Percentiles rank a stretch among this genome's conserved stretches.
These are phyloP conservation scores for Sigmodon hispidus DNA, from an alignment of 2,113 vertebrate species.

Conservation along the genomic window DNA sequence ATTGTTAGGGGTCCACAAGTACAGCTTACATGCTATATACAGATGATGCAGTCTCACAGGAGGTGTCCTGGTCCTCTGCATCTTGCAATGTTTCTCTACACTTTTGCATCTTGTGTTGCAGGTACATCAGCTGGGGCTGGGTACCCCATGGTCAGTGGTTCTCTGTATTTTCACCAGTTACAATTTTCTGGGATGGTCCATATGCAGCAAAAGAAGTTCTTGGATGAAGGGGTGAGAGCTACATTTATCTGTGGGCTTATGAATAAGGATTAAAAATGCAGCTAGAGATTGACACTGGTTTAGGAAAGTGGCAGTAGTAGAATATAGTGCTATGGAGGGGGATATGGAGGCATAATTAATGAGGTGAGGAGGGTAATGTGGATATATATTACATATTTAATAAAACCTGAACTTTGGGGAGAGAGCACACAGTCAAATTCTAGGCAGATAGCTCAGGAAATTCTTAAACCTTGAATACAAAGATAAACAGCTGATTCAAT, in stretches of 20 bases:
- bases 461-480: too few relatives aligned
- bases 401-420: too few relatives aligned
- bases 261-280: background rate
- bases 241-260: background rate
- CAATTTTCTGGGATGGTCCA: background rate
- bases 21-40: background rate
- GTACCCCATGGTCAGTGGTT: background rate
- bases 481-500: too few relatives aligned
- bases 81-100: background rate
- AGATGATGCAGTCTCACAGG: background rate
- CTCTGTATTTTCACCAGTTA: background rate
- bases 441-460: too few relatives aligned
- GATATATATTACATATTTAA: too few relatives aligned
- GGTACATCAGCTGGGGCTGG: background rate
- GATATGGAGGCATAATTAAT: background rate
- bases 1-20: background rate
- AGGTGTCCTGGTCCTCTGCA: background rate
- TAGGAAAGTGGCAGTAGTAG: background rate
- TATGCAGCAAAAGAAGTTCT: background rate
- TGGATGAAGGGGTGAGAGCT: background rate
- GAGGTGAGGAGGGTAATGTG: background rate
- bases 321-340: background rate
- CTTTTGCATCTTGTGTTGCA: background rate
- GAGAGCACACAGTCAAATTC: too few relatives aligned
- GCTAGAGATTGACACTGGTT: background rate